Evolutionary conservation across 2,113 vertebrate species (phyloP), one percentile per base, ranked within the genome.

Genomic region (Plecotus auritus): DNA sequence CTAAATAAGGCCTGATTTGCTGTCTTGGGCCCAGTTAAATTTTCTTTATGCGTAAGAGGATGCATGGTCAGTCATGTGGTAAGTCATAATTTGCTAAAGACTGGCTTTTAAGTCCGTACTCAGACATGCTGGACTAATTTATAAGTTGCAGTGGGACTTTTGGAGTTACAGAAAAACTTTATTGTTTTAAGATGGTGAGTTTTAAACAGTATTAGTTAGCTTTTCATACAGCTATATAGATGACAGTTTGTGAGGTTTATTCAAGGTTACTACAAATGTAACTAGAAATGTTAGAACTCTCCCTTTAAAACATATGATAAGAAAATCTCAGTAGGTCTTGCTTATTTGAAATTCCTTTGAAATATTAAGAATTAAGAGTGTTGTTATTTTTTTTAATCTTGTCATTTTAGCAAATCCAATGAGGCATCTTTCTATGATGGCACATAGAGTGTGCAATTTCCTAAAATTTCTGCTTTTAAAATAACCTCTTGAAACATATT

Each of bases 391-490:
- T 5, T 94, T 78, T 54, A 37, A 69, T 2, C 42, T 73, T 73
- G 2, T 78, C 61, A 64, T 82, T 91, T 59, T 93, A 83, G 22
- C 61, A 87, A n/a, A 7, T 84, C 4, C 37, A 83, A 18, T n/a
- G 30, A 92, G n/a, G 8, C n/a, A 23, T 67, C 49, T 81, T 91
- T 54, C 56, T 85, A 37, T 14, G 8, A 9, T 11, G 73, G 9
- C n/a, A 77, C 37, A 16, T 61, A 84, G 2, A 85, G 17, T 74
- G 1, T 74, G 35, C 49, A 88, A 13, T 51, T 76, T 22, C 56
- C 64, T 94, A 35, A 56, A 49, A 70, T 92, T 81, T 90, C 47
- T 82, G 35, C 83, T 96, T 95, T 94, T 90, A 72, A 85, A 80
- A 84, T 54, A 73, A 82, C 35, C 26, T 61, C 76, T 91, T 40